Base-by-base conservation (phyloP, 2,113 vertebrate species). In the Oceanites oceanicus region DNA sequence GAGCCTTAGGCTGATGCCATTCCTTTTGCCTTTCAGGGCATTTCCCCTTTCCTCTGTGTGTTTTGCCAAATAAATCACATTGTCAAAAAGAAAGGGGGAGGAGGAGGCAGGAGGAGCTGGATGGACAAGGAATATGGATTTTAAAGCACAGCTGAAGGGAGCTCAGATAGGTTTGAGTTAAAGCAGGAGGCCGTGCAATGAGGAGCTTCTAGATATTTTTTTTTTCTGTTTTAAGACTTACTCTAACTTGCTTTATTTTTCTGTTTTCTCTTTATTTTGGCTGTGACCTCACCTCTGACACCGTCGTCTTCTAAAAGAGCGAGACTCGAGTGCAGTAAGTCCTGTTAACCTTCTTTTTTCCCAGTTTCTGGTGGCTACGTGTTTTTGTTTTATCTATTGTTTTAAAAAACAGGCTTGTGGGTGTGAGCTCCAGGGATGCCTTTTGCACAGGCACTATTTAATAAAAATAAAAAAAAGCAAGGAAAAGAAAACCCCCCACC, bases 301-400 rank as follows among this genome's bases (percentile, higher is more conserved):
- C 94, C 9, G 82, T 32, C 93, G 36, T 3, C 82, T 77, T 44
- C 91, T 25, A 16, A 38, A 97, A 99, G 99, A 99, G 96, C 98
- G 99, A 73, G 99, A 99, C 96, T 99, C 99, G 13, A 99, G 99
- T 55, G 98, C 99, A 98, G 99, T 99, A 98, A 98, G 99, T 99
- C 53, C 84, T 30, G 19, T 65, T 47, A n/a, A 32, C 44, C 27
- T 62, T 59, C 29, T 47, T 59, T 58, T 15, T 5, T 16, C 56
- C 22, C 10, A 0, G 1, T 49, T 65, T 30, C 15, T 49, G 36
- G 7, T 36, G 42, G 3, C 44, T 11, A 10, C 3, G 0, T 4
- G n/a, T 1, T 47, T 20, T 34, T 59, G 21, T 13, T 85, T 21
- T 4, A 34, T 47, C 56, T 11, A 0, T 34, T 22, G n/a, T 21